Base-by-base conservation (phyloP, 37 sponge, comb jelly and placozoan species). In the Theonella swinhoei region DNA sequence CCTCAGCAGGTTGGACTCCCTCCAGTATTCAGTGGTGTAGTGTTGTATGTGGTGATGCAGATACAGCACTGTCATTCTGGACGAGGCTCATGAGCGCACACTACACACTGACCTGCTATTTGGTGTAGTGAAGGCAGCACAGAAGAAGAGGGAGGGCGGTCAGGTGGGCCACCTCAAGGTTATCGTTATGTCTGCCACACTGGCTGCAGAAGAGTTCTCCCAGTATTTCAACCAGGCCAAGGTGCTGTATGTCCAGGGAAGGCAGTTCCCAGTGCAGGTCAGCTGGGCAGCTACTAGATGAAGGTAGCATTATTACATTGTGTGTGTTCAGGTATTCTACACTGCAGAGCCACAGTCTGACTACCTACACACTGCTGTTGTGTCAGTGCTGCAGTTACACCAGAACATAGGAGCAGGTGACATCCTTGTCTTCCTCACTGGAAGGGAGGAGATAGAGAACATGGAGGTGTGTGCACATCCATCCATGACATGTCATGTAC, bases 1-100 rank as follows among this genome's bases (percentile, higher is more conserved):
- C 17, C 85, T 97, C 32, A 85, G 40, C 25, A 91, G 87, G 95
- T 94, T 65, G 39, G 78, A 40, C 32, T 33, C 9, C 3, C 30
- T 3, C 25, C 14, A 39, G n/a, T 42, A 4, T 35, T 69, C 8
- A 32, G 26, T 8, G 26, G n/a, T 24, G 7, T 8, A 11, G 14
- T 66, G 68, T 28, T 66, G 20, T 28, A 3, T 31, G 22, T n/a
- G n/a, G n/a, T n/a, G n/a, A n/a, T n/a, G n/a, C 76, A 92, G 96
- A 26, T 95, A 95, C 68, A 66, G 74, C 60, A 77, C 84, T 23
- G 85, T 97, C 3, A 83, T 97, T 24, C 73, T 97, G 35, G 98
- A 97, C 61, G 98, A 97, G 68, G 98, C 98, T 40, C 98, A 97
- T 65, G 98, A 95, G 77, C 75, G 98, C 1, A 97, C 96, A 25